Conservation (phyloP, 1,140 invertebrate genomes). For the Drosophila kikkawai region DNA sequence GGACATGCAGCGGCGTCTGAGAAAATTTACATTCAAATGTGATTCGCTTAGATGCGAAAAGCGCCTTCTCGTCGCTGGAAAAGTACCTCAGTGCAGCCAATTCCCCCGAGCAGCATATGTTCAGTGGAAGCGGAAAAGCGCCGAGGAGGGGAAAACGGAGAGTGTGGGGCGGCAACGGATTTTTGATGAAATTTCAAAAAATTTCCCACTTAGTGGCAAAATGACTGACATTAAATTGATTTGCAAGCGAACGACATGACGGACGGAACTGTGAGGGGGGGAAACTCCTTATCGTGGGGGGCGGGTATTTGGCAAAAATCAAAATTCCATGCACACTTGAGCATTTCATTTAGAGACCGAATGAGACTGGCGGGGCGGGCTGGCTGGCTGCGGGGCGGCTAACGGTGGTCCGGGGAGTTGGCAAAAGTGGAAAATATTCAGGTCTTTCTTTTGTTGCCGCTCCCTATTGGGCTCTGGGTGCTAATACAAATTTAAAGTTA, state of each 20-base stretch:
- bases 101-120: constrained; percentile 81
- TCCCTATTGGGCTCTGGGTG: constrained; percentile 76
- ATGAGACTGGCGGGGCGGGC: constrained; percentile 33
- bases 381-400: constrained; percentile 10
- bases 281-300: constrained; percentile 27
- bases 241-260: constrained; percentile 84
- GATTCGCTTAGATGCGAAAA: constrained; percentile 79
- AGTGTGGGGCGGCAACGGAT: constrained; percentile 52
- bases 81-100: constrained; percentile 77
- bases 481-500: constrained; percentile 85
- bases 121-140: constrained; percentile 32
- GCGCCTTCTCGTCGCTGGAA: constrained; percentile 41
- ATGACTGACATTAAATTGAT: constrained; percentile 85
- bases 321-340: constrained; percentile 84
- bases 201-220: constrained; percentile 79
- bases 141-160: not conserved
- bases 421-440: constrained; percentile 70
- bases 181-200: constrained; percentile 85
- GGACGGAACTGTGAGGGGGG: constrained; percentile 56
- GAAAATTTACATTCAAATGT: constrained; percentile 83
- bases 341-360: constrained; percentile 81
- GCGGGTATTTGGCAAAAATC: constrained; percentile 74
- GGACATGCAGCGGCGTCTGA: constrained; percentile 79
- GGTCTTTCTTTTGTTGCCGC: constrained; percentile 50
- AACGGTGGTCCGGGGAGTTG: constrained; percentile 58